phyloP scores from a whole-genome alignment of 1,140 invertebrate genomes.

The Melanaphis sacchari region DNA sequence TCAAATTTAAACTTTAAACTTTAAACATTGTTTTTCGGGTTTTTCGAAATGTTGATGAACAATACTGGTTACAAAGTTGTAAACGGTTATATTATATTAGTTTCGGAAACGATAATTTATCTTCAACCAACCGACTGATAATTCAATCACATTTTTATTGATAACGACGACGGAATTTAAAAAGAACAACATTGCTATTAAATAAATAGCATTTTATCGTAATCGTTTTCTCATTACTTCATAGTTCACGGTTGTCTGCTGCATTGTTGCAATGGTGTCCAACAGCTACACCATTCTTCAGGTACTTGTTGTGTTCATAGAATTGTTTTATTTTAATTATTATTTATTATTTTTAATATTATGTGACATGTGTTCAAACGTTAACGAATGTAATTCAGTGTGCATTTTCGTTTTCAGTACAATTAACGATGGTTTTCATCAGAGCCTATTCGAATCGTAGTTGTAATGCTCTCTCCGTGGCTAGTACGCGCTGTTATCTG shows the following conservation, averaged over 20 bases:
- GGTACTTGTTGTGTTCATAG: not conserved
- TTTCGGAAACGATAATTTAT: constrained; percentile 11
- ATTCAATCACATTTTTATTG: not conserved
- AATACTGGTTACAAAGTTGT: not conserved
- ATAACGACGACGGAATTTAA: constrained; percentile 20
- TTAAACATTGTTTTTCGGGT: not conserved
- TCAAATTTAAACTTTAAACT: no score
- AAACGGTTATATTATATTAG: not conserved
- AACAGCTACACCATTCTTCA: not conserved
- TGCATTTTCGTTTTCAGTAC: not conserved
- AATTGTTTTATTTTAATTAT: not conserved
- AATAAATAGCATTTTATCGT: not conserved
- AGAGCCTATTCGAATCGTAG: constrained; percentile 14
- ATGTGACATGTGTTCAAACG: not conserved
- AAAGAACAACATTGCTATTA: not conserved
- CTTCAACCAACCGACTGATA: not conserved
- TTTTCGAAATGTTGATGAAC: not conserved
- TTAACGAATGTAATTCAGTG: not conserved
- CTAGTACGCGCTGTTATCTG: not conserved
- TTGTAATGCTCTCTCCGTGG: not conserved
- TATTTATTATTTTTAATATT: not conserved
- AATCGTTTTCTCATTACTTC: not conserved
- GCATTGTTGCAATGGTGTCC: not conserved
- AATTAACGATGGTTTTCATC: constrained; percentile 24
- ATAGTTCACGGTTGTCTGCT: not conserved